phyloP scores from a whole-genome alignment of 2,888 invertebrate genomes.

The Steinernema carpocapsae region DNA sequence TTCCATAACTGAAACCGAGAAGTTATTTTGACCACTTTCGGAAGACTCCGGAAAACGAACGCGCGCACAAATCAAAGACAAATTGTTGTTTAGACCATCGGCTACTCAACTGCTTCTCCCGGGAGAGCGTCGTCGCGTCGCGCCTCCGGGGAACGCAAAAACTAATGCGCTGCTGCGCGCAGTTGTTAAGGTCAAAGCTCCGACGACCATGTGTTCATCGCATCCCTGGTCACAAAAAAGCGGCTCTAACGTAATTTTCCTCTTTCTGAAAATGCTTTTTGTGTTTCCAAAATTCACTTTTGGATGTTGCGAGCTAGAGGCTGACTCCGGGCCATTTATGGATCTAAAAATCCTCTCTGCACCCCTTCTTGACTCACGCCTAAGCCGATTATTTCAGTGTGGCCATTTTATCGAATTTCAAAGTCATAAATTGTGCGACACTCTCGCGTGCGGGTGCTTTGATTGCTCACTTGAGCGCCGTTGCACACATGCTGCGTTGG shows the following conservation, averaged over 20 bases:
- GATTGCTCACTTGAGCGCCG: too few relatives aligned
- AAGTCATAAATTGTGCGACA: background rate
- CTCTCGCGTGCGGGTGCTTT: background rate
- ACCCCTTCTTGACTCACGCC: background rate
- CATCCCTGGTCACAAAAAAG: background rate
- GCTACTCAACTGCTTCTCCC: conserved; percentile 9
- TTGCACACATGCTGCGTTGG: too few relatives aligned
- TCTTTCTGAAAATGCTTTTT: too few relatives aligned
- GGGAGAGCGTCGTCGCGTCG: background rate
- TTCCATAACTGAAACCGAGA: too few relatives aligned
- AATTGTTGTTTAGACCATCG: conserved; percentile 21
- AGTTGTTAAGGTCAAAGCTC: background rate
- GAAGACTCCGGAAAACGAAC: background rate
- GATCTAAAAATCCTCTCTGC: too few relatives aligned
- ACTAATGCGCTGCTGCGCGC: background rate
- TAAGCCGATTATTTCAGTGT: background rate
- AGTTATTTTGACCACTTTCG: too few relatives aligned
- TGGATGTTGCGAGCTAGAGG: too few relatives aligned
- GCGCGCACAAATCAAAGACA: background rate
- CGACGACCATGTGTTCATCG: background rate
- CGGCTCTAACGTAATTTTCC: background rate
- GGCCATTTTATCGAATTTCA: background rate
- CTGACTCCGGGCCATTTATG: too few relatives aligned
- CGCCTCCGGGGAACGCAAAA: background rate
- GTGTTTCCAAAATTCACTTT: too few relatives aligned